These are phyloP conservation scores for Nesogale talazaci DNA, from an alignment of 2,113 vertebrate species.

Conservation along the genomic window DNA sequence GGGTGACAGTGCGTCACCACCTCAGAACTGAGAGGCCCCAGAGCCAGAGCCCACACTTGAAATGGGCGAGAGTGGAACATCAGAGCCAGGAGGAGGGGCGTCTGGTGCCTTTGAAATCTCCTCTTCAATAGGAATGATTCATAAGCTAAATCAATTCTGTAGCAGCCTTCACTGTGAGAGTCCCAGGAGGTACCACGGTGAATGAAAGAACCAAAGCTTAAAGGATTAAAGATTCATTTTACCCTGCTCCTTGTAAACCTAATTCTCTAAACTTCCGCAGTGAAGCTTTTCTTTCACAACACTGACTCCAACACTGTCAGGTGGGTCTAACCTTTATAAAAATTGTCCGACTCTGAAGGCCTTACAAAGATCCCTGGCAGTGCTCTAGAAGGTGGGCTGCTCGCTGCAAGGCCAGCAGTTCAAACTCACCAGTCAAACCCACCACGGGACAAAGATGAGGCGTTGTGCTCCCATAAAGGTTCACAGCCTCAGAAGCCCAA, in stretches of 20 bases:
- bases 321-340: not conserved
- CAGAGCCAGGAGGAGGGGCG: constrained; percentile 18
- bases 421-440: no score
- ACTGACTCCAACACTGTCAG: not conserved
- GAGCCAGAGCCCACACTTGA: not conserved
- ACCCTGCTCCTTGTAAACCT: constrained; percentile 14
- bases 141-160: constrained; percentile 66
- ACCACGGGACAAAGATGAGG: no score
- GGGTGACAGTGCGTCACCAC: constrained; percentile 35
- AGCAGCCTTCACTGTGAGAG: not conserved
- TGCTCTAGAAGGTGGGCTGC: no score
- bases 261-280: constrained; percentile 30
- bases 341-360: constrained; percentile 9
- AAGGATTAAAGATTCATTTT: constrained; percentile 67
- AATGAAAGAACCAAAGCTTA: constrained; percentile 63
- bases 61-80: constrained; percentile 6
- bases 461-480: no score
- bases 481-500: no score
- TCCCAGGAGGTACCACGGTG: constrained; percentile 66
- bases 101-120: constrained; percentile 58
- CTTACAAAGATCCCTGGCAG: not conserved
- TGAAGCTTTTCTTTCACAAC: constrained; percentile 13
- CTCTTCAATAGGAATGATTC: constrained; percentile 76
- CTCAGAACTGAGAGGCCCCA: constrained; percentile 17
- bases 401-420: no score